phyloP scores from a whole-genome alignment of 2,888 invertebrate species.

The Cheilosia grossa region DNA sequence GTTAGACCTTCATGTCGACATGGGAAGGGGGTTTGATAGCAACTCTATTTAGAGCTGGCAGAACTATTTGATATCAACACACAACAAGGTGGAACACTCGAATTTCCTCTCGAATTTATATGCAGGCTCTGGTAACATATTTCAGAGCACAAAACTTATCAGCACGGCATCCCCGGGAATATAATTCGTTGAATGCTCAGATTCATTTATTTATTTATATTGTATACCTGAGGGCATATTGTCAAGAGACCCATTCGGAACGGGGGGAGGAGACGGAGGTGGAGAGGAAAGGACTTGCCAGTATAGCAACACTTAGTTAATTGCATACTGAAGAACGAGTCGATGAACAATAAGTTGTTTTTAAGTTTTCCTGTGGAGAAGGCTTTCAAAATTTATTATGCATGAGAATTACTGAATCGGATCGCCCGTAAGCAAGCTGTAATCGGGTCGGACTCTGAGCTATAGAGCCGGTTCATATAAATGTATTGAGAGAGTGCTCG shows the following conservation, averaged over 20 bases:
- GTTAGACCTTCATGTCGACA: conserved; percentile 22
- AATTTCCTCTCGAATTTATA: conserved; percentile 23
- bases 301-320: conserved; percentile 72
- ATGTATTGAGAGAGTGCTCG: not conserved
- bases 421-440: conserved; percentile 54
- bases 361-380: conserved; percentile 14
- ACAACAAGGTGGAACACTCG: conserved; percentile 38
- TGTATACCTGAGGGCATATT: conserved; percentile 63
- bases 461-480: not conserved
- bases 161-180: conserved; percentile 45
- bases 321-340: conserved; percentile 49
- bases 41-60: conserved; percentile 20
- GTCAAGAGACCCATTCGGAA: conserved; percentile 41
- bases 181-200: conserved; percentile 69
- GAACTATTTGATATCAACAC: conserved; percentile 44
- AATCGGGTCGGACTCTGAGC: conserved; percentile 48
- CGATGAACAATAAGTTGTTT: conserved; percentile 45
- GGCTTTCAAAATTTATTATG: conserved; percentile 62
- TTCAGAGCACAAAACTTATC: conserved; percentile 34
- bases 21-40: not conserved
- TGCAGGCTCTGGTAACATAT: conserved; percentile 19
- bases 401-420: conserved; percentile 56
- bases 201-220: conserved; percentile 73
- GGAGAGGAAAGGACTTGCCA: conserved; percentile 35
- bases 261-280: not conserved